Conservation (phyloP, 2,888 invertebrate species). For the Drosophila gaucha region DNA sequence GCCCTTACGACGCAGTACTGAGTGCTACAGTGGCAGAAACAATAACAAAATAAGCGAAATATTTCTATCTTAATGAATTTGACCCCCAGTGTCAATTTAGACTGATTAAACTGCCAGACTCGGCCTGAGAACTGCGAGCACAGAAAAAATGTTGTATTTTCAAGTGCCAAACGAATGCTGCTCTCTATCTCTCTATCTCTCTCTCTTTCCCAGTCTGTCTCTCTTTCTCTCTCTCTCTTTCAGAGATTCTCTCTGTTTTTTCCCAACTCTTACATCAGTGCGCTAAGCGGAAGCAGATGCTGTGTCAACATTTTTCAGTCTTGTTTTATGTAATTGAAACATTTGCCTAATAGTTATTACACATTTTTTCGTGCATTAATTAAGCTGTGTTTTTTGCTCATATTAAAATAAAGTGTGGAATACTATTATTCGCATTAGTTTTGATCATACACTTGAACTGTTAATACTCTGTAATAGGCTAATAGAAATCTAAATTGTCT, state of each 20-base stretch:
- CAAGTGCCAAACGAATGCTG: constrained; percentile 7
- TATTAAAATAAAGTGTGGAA: not conserved
- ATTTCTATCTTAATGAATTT: constrained; percentile 82
- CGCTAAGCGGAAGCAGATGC: constrained; percentile 31
- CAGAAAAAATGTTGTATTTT: constrained; percentile 17
- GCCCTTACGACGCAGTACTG: constrained; percentile 40
- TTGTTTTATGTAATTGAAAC: constrained; percentile 60
- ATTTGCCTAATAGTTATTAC: constrained; percentile 54
- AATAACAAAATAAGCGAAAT: constrained; percentile 66
- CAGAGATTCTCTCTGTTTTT: not conserved
- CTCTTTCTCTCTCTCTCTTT: not conserved
- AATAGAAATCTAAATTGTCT: no score
- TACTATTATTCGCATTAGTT: not conserved
- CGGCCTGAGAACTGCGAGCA: constrained; percentile 13
- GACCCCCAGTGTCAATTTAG: constrained; percentile 84
- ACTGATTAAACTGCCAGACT: constrained; percentile 81
- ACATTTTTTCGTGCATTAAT: constrained; percentile 35
- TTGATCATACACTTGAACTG: not conserved
- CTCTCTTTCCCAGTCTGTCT: no score
- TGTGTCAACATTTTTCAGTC: constrained; percentile 26
- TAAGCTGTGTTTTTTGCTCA: not conserved
- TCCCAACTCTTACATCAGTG: constrained; percentile 2
- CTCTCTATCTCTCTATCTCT: not conserved
- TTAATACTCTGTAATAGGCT: not conserved
- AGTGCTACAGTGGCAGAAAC: constrained; percentile 28